These are phyloP conservation scores for Sebastolobus alascanus DNA, from an alignment of 2,797 vertebrate species.

Conservation along the genomic window DNA sequence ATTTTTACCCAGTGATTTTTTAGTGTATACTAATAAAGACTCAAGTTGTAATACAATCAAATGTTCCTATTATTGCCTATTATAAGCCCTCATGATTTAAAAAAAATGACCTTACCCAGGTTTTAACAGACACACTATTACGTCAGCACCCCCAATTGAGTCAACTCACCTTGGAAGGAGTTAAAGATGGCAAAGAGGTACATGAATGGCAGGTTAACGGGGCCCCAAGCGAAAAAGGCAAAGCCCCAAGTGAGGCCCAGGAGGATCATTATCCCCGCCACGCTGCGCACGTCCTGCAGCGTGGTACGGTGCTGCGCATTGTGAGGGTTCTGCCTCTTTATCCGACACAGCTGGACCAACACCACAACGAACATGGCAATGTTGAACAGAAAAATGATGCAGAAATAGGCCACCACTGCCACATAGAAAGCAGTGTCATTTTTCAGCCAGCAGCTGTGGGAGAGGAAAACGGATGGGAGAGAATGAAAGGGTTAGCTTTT, in stretches of 20 bases:
- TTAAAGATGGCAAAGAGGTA: constrained; percentile 98
- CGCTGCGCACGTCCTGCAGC: constrained; percentile 89
- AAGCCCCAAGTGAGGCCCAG: constrained; percentile 98
- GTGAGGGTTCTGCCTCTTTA: constrained; percentile 94
- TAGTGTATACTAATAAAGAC: background rate
- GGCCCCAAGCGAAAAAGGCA: constrained; percentile 96
- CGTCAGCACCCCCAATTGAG: background rate
- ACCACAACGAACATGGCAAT: constrained; percentile 95
- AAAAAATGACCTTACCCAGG: background rate
- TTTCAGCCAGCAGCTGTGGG: constrained; percentile 93
- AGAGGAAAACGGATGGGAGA: constrained; percentile 17
- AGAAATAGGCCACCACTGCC: constrained; percentile 95
- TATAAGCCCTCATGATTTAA: background rate
- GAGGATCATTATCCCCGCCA: constrained; percentile 92
- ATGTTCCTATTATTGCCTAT: background rate
- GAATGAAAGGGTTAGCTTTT: background rate
- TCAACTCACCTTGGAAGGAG: constrained; percentile 91
- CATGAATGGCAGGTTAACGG: constrained; percentile 91
- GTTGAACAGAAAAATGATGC: constrained; percentile 93
- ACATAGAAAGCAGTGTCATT: constrained; percentile 91
- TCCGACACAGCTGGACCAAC: constrained; percentile 92
- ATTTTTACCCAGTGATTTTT: background rate
- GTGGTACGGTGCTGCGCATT: constrained; percentile 87
- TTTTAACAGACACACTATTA: background rate
- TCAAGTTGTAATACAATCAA: background rate